Evolutionary conservation across 2,113 vertebrate genomes (phyloP), one percentile per base, ranked within the genome.

Genomic region (Leptobrachium leishanense): DNA sequence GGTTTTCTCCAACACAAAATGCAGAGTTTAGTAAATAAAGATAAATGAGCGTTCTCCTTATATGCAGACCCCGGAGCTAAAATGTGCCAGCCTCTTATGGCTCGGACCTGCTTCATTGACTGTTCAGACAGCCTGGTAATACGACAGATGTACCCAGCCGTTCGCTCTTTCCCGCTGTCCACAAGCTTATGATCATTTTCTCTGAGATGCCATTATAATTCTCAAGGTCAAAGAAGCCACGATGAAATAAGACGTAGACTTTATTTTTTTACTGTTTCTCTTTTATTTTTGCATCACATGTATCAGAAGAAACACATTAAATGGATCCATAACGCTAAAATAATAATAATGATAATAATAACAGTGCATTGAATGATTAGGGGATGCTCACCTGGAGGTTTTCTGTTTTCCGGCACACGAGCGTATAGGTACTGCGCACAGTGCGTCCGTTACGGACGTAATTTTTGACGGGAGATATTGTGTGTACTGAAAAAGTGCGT

Each of bases 61-160:
- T 91, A 90, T 90, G 88, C 89, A 89, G 90, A 92, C 90, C 91
- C 91, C 88, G 90, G 88, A 94, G 92, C 90, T 94, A 93, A 93
- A 92, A 91, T 91, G 88, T 90, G 88, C 89, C 90, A 90, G 87
- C 90, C 91, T 93, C 91, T 92, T 92, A 93, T 93, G 92, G 92
- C 91, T 93, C 91, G 90, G 91, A 91, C 90, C 93, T 92, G 92
- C 93, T 92, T 94, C 93, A 92, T 91, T 94, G 93, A 92, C 91
- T 94, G 92, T 94, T 94, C 92, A 94, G 93, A 92, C 92, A 94
- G 91, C 90, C 91, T 89, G 88, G 90, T 94, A 94, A 94, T 92
- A 93, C 90, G 89, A 93, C 93, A 94, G 93, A 94, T 94, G 92
- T 94, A 92, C 90, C 91, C 90, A 93, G 90, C 90, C 90, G 83